Evolutionary conservation across 1,140 invertebrate genomes (phyloP).

Genomic region (Drosophila nigrodunni): DNA sequence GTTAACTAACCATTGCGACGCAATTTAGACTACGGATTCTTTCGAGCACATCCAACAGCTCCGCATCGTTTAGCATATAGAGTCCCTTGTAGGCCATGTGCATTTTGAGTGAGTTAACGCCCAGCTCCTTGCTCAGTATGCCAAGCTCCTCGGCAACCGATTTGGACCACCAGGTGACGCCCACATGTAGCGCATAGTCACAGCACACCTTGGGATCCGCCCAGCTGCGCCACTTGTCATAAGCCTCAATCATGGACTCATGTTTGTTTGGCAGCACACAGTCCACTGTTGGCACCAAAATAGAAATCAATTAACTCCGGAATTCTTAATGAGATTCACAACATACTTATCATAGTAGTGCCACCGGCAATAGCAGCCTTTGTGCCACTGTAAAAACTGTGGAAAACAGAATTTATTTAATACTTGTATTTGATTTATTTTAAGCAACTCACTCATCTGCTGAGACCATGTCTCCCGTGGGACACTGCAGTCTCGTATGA

Average conservation of each 20-base stretch:
- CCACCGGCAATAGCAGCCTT: conserved; percentile 95
- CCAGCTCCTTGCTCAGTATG: conserved; percentile 91
- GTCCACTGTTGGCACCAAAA: conserved; percentile 89
- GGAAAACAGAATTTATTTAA: not conserved
- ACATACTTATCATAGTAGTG: conserved; percentile 94
- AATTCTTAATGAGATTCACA: not conserved
- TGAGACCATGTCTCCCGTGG: conserved; percentile 92
- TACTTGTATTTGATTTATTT: not conserved
- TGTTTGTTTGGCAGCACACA: conserved; percentile 94
- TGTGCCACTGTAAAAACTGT: conserved; percentile 93
- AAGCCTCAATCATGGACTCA: conserved; percentile 95
- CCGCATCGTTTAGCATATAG: conserved; percentile 95
- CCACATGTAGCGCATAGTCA: conserved; percentile 97
- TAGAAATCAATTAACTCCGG: not conserved
- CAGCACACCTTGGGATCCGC: conserved; percentile 99
- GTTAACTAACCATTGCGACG: conserved; percentile 88
- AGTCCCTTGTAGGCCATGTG: conserved; percentile 98
- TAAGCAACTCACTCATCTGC: conserved; percentile 88
- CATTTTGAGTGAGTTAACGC: conserved; percentile 99
- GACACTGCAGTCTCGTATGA: conserved; percentile 94
- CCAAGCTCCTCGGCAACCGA: conserved; percentile 93
- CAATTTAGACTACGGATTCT: conserved; percentile 92
- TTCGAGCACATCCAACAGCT: conserved; percentile 95
- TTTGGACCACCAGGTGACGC: conserved; percentile 95
- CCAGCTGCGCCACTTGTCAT: conserved; percentile 94